Evolutionary conservation across 2,888 invertebrate species (phyloP).

Genomic region (Synanthedon tipuliformis): DNA sequence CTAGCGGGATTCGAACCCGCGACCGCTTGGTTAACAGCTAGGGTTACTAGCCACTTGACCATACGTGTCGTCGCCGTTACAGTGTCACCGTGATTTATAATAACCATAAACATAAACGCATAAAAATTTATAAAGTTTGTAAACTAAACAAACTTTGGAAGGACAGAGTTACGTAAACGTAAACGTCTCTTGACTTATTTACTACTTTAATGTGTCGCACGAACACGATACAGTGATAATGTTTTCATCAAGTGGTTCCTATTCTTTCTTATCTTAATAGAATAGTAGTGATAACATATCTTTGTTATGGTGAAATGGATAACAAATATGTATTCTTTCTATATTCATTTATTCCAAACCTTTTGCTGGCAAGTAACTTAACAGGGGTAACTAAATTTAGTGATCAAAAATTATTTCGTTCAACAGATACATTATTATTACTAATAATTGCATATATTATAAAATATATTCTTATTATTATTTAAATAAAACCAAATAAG

Average conservation of each 20-base stretch:
- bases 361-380: no score
- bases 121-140: slow-evolving; percentile 4
- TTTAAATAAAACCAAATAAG: no score
- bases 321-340: not conserved
- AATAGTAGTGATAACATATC: slow-evolving; percentile 4
- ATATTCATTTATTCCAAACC: not conserved
- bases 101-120: slow-evolving; percentile 18
- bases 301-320: slow-evolving; percentile 3
- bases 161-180: slow-evolving; percentile 8
- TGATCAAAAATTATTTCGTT: no score
- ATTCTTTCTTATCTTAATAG: slow-evolving; percentile 6
- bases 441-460: no score
- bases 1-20: no score
- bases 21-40: no score
- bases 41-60: no score
- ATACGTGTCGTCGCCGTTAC: no score
- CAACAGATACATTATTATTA: no score
- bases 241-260: not conserved
- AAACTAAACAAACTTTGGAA: slow-evolving; percentile 10
- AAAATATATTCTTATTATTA: no score
- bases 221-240: no score
- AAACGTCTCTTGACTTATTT: not conserved
- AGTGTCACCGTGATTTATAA: slow-evolving; percentile 23
- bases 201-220: not conserved
- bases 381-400: no score